These are phyloP conservation scores for Metopolophium dirhodum DNA, from an alignment of 1,140 invertebrate genomes.

Conservation along the genomic window DNA sequence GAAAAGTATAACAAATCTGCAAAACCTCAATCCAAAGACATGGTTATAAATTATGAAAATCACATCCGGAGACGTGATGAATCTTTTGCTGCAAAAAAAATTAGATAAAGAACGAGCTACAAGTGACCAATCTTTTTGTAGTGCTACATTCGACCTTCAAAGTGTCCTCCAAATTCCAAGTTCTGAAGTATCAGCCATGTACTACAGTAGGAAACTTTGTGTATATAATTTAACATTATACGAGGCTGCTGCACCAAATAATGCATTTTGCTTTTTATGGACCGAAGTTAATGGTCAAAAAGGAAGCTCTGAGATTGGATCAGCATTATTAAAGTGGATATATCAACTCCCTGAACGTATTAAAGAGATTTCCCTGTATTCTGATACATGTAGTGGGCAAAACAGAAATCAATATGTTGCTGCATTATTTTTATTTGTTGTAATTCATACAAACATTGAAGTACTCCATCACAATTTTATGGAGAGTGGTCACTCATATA, in stretches of 20 bases:
- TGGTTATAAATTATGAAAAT: conserved; percentile 59
- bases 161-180: conserved; percentile 59
- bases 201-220: conserved; percentile 61
- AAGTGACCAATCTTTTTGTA: conserved; percentile 58
- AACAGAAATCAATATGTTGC: too few relatives aligned
- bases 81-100: conserved; percentile 10
- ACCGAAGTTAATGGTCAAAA: conserved; percentile 60
- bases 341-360: conserved; percentile 54
- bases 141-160: conserved; percentile 61
- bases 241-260: conserved; percentile 49
- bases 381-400: too few relatives aligned
- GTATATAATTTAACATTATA: conserved; percentile 61
- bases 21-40: conserved; percentile 58
- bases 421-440: too few relatives aligned
- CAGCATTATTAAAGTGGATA: conserved; percentile 58
- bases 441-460: too few relatives aligned
- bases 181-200: conserved; percentile 58
- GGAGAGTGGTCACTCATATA: too few relatives aligned
- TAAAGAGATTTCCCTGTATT: too few relatives aligned
- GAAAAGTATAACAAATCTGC: conserved; percentile 57
- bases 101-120: conserved; percentile 59
- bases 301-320: conserved; percentile 59
- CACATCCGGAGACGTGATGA: conserved; percentile 27
- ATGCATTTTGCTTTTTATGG: conserved; percentile 59
- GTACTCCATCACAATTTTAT: too few relatives aligned